Percentiles rank a stretch among this genome's conserved stretches.
Conservation (phyloP, 2,888 invertebrate genomes). For the Glaucopsyche alexis region DNA sequence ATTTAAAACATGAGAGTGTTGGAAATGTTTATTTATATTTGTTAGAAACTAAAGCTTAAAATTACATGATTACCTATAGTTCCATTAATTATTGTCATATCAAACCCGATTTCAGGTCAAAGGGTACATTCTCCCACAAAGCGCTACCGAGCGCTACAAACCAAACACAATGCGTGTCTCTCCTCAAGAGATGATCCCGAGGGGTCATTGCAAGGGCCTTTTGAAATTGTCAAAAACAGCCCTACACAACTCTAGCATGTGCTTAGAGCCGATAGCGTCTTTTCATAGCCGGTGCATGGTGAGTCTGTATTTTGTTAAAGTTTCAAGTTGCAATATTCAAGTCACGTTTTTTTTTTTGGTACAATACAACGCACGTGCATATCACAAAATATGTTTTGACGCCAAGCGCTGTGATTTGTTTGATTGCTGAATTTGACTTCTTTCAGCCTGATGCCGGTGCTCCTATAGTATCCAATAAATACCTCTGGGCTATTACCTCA, state of each 20-base stretch:
- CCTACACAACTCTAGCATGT: constrained; percentile 51
- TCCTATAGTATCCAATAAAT: constrained; percentile 60
- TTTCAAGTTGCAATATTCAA: no score
- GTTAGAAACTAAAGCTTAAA: no score
- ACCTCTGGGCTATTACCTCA: constrained; percentile 69
- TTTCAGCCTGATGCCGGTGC: constrained; percentile 66
- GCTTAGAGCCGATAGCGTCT: constrained; percentile 54
- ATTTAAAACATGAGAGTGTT: no score
- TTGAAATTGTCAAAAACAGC: constrained; percentile 44
- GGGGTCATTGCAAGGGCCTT: constrained; percentile 45
- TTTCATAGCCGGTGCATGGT: constrained; percentile 64
- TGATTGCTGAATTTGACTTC: not conserved
- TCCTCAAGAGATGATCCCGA: constrained; percentile 55
- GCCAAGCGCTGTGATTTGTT: no score
- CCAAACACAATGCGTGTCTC: constrained; percentile 61
- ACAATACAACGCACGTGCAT: no score
- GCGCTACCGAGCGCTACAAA: constrained; percentile 57
- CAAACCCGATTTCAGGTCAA: constrained; percentile 47
- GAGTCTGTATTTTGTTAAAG: constrained; percentile 34
- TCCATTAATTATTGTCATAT: not conserved
- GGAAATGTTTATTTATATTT: no score
- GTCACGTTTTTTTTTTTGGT: not conserved
- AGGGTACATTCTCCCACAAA: constrained; percentile 48
- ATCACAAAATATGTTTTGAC: no score
- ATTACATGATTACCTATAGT: constrained; percentile 5